These are phyloP conservation scores for Salminus brasiliensis DNA, from an alignment of 2,113 vertebrate species.

Conservation along the genomic window DNA sequence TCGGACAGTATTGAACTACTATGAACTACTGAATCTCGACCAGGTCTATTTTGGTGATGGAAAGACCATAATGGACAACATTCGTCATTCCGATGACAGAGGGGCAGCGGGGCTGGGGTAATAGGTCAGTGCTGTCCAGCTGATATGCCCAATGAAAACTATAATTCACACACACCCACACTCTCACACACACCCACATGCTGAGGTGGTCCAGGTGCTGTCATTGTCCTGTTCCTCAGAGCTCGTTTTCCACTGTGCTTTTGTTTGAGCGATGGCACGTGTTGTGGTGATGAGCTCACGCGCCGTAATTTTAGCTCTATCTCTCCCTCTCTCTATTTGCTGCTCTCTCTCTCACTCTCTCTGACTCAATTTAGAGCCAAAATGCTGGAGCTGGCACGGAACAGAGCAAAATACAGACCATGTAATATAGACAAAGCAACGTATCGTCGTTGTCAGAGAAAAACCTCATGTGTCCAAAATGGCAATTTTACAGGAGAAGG, in stretches of 20 bases:
- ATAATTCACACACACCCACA: not conserved
- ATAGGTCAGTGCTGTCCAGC: not conserved
- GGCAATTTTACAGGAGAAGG: too few relatives aligned
- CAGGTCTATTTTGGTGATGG: not conserved
- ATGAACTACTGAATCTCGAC: not conserved
- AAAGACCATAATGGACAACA: not conserved
- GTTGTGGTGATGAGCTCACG: not conserved
- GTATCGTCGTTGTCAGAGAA: too few relatives aligned
- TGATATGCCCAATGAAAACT: conserved; percentile 2
- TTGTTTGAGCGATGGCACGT: conserved; percentile 32
- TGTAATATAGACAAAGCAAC: too few relatives aligned
- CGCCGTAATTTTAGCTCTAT: not conserved
- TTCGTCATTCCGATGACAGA: not conserved
- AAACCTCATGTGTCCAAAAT: too few relatives aligned
- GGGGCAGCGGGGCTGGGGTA: not conserved
- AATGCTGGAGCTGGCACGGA: too few relatives aligned
- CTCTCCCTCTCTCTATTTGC: not conserved
- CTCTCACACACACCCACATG: conserved; percentile 14
- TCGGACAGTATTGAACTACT: too few relatives aligned
- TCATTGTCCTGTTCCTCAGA: conserved; percentile 28
- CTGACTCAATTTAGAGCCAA: not conserved
- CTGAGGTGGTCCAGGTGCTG: conserved; percentile 32
- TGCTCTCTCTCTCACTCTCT: not conserved
- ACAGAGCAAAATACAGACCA: not conserved
- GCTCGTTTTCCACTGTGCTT: conserved; percentile 5